Evolutionary conservation across 2,888 invertebrate genomes (phyloP).

Genomic region (Sycophila texana): DNA sequence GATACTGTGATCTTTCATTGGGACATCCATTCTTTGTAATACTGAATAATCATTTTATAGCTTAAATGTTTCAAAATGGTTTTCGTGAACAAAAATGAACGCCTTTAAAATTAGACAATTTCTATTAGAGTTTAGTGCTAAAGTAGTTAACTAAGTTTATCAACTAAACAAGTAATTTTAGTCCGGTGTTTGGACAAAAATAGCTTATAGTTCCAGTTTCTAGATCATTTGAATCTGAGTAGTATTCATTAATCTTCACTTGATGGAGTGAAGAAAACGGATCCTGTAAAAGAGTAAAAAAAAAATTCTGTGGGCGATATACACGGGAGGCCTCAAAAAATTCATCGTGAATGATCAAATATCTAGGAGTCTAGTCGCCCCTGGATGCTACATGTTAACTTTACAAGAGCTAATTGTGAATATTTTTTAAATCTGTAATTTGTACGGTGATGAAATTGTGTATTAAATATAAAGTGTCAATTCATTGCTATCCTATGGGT

Average conservation of each 20-base stretch:
- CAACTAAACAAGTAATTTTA: slow-evolving; percentile 46
- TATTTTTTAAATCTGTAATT: slow-evolving; percentile 20
- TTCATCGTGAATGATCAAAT: not conserved
- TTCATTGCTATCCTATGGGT: slow-evolving; percentile 17
- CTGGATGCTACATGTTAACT: too few relatives aligned
- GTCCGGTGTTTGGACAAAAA: slow-evolving; percentile 50
- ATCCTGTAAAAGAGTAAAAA: slow-evolving; percentile 33
- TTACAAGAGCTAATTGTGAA: slow-evolving; percentile 12
- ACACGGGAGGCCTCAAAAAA: slow-evolving; percentile 49
- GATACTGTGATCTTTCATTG: slow-evolving; percentile 52
- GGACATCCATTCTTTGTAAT: slow-evolving; percentile 58
- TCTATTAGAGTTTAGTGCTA: slow-evolving; percentile 51
- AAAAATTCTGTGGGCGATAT: slow-evolving; percentile 38
- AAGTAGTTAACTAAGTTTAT: slow-evolving; percentile 46
- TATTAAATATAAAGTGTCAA: slow-evolving; percentile 26
- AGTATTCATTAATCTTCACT: slow-evolving; percentile 11
- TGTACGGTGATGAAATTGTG: slow-evolving; percentile 12
- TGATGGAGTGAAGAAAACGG: slow-evolving; percentile 21
- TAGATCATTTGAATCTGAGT: slow-evolving; percentile 41
- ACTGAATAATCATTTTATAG: slow-evolving; percentile 59
- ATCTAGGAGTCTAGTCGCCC: too few relatives aligned
- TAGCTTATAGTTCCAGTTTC: slow-evolving; percentile 49
- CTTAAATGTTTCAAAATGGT: slow-evolving; percentile 35
- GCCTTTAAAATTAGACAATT: slow-evolving; percentile 50
- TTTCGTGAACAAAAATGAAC: slow-evolving; percentile 44